Conservation (phyloP, 1,140 invertebrate species). For the Ips typographus region DNA sequence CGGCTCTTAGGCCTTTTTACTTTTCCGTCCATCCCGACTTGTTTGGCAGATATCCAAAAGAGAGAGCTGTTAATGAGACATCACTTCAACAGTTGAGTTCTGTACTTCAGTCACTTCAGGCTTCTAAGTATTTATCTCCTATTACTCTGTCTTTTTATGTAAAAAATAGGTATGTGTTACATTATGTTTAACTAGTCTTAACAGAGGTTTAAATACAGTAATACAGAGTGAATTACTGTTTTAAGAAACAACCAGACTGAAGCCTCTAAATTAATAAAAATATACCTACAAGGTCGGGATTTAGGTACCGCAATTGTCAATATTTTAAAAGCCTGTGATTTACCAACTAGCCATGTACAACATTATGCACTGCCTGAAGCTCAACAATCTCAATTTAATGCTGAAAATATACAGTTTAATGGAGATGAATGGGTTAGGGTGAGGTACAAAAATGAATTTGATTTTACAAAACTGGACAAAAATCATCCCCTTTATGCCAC, state of each 20-base stretch:
- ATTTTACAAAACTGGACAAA: constrained; percentile 57
- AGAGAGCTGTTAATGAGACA: constrained; percentile 88
- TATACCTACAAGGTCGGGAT: constrained; percentile 68
- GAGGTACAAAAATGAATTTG: constrained; percentile 46
- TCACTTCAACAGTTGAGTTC: constrained; percentile 86
- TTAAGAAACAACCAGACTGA: constrained; percentile 50
- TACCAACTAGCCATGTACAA: constrained; percentile 82
- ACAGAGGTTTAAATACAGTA: not conserved
- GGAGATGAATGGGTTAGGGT: constrained; percentile 25
- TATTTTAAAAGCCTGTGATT: constrained; percentile 77
- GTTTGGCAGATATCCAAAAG: constrained; percentile 86
- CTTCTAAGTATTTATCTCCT: constrained; percentile 60
- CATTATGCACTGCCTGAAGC: constrained; percentile 56
- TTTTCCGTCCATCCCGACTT: constrained; percentile 94
- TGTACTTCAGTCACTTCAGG: constrained; percentile 73
- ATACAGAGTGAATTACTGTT: constrained; percentile 38
- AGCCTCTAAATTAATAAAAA: constrained; percentile 71
- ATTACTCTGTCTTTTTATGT: constrained; percentile 74
- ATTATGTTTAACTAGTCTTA: too few species aligned
- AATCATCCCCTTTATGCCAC: constrained; percentile 58
- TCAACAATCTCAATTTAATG: not conserved
- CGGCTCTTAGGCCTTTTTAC: constrained; percentile 89
- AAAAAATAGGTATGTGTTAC: constrained; percentile 58
- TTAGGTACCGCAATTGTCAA: constrained; percentile 72
- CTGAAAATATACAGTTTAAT: constrained; percentile 15